phyloP scores from a whole-genome alignment of 2,113 vertebrate species.

The Anseranas semipalmata region DNA sequence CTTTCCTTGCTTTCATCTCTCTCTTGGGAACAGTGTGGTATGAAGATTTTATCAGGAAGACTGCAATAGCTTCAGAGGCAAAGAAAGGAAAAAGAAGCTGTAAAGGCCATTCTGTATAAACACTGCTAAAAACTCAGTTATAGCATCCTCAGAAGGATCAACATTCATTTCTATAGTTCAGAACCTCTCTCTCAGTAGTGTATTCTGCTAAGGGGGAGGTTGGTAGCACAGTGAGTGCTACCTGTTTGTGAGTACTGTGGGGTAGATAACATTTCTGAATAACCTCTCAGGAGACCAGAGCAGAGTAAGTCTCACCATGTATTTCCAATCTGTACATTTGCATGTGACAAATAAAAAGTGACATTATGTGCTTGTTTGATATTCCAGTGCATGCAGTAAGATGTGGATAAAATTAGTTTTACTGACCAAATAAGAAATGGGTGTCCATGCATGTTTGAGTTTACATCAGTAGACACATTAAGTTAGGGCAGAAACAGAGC shows the following conservation, averaged over 20 bases:
- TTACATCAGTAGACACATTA: background rate
- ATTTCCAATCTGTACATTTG: background rate
- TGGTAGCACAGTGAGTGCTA: background rate
- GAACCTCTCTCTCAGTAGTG: background rate
- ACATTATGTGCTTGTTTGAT: background rate
- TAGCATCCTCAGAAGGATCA: background rate
- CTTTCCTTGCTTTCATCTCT: background rate
- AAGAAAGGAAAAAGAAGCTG: background rate
- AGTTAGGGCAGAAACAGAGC: background rate
- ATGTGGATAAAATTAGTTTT: background rate
- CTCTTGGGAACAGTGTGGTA: background rate
- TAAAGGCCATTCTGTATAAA: background rate
- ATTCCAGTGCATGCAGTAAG: background rate
- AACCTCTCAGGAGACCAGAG: background rate
- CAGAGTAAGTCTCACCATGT: background rate
- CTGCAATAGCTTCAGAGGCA: background rate
- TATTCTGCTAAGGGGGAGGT: background rate
- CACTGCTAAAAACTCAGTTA: background rate
- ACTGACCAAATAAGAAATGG: background rate
- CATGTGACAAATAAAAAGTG: background rate
- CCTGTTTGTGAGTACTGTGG: background rate
- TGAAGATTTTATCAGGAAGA: background rate
- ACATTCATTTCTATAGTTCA: background rate
- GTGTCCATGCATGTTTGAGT: background rate
- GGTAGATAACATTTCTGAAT: background rate